Base-by-base conservation (phyloP, 2,113 vertebrate genomes). In the Hiodon alosoides region DNA sequence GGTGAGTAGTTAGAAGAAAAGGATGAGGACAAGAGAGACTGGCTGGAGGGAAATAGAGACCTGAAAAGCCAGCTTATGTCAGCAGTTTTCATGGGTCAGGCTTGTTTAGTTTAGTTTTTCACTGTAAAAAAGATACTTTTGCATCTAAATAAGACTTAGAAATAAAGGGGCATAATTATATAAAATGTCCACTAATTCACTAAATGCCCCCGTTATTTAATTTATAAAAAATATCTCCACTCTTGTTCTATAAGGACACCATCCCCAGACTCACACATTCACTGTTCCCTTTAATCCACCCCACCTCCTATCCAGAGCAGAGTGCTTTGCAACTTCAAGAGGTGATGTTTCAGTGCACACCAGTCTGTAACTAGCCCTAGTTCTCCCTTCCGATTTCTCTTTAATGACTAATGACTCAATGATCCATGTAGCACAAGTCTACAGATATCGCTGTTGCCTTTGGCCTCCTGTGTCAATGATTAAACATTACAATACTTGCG, bases 361-460 rank as follows among this genome's bases (percentile, higher is more conserved):
- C 57, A 46, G 65, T 14, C 8, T 52, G 67, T 75, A 75, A 31
- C 55, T 60, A 75, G 74, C 51, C 48, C 2, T 72, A 47, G 67
- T 71, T 50, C 47, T 46, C 50, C 67, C 59, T 53, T 70, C 72
- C 52, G 52, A 57, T 57, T 57, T 11, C 72, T 67, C 17, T 54
- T 65, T 71, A 71, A 64, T 55, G 53, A 48, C 14, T 71, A 64
- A 64, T 47, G 62, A 59, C 7, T 64, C 68, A 76, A 55, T 61
- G 75, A 76, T 61, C 74, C 74, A 68, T 61, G 74, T 7, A 76
- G 55, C 16, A 67, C 67, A 53, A 11, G 16, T 62, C 75, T 60
- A 71, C 75, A 62, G 47, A 76, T 76, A 76, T 76, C 66, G 62
- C 14, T 70, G 74, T 48, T 70, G 67, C 58, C 67, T 70, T 52